Percentiles rank a stretch among this genome's conserved stretches.
phyloP scores from a whole-genome alignment of 2,888 invertebrate genomes.

The Chalcosyrphus nemorum region DNA sequence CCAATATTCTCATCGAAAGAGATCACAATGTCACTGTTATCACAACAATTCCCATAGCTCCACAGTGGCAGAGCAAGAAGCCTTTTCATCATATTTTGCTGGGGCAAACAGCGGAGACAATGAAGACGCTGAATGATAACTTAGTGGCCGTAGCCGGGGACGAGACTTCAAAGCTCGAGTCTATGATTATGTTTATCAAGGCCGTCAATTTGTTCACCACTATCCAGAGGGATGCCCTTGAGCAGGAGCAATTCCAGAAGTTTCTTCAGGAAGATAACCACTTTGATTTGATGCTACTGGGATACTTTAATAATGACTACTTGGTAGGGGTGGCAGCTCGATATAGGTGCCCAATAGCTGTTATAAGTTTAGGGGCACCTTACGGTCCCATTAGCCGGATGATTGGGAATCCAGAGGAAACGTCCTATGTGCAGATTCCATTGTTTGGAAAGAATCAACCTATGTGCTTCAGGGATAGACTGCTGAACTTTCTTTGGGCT shows the following conservation, averaged over 20 bases:
- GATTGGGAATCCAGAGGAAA: constrained; percentile 55
- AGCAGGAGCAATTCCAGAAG: not conserved
- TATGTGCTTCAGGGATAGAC: constrained; percentile 33
- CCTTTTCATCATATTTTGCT: constrained; percentile 31
- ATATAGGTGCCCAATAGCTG: constrained; percentile 32
- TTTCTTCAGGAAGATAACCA: constrained; percentile 47
- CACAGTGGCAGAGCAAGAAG: not conserved
- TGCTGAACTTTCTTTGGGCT: constrained; percentile 36
- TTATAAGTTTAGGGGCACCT: constrained; percentile 16
- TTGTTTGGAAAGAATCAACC: constrained; percentile 38
- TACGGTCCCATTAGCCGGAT: constrained; percentile 38
- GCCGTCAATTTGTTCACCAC: not conserved
- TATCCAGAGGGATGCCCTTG: constrained; percentile 18
- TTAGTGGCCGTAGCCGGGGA: not conserved
- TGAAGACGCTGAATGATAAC: not conserved
- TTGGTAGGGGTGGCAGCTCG: constrained; percentile 64
- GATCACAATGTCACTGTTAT: constrained; percentile 76
- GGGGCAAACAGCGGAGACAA: not conserved
- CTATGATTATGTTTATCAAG: not conserved
- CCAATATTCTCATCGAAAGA: constrained; percentile 74
- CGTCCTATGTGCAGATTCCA: constrained; percentile 41
- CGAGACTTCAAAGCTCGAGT: not conserved
- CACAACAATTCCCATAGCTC: constrained; percentile 58
- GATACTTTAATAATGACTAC: constrained; percentile 55
- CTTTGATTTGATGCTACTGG: constrained; percentile 55